Percentiles rank a stretch among this genome's conserved stretches.
Conservation (phyloP, 2,797 vertebrate species). For the Chelmon rostratus region DNA sequence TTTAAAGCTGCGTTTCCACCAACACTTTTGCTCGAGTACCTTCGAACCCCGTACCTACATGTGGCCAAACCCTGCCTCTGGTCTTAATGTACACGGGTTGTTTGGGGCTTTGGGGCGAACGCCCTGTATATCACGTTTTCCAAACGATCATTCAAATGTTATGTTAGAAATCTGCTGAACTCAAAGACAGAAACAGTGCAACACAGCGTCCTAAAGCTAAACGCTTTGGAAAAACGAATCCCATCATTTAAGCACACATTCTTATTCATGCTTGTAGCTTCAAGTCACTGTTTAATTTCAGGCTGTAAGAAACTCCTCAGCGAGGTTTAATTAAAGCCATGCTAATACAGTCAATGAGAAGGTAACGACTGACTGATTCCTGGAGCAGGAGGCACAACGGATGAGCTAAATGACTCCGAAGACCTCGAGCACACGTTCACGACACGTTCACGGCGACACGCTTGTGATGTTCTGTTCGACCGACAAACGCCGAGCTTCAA, state of each 20-base stretch:
- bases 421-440: not conserved
- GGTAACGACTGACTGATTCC: conserved; percentile 12
- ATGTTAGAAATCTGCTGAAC: not conserved
- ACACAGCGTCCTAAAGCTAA: not conserved
- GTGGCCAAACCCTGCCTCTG: too few species aligned
- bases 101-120: too few species aligned
- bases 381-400: conserved; percentile 10
- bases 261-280: too few species aligned
- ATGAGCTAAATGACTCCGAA: conserved; percentile 25
- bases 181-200: not conserved
- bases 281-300: not conserved
- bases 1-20: too few species aligned
- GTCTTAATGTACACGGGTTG: too few species aligned
- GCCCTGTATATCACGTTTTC: too few species aligned
- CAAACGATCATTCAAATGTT: not conserved
- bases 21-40: too few species aligned
- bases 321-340: conserved; percentile 3
- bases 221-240: not conserved
- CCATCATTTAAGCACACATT: too few species aligned
- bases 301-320: not conserved
- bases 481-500: conserved; percentile 2
- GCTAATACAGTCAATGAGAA: not conserved
- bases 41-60: too few species aligned
- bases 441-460: conserved; percentile 4
- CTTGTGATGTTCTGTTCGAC: not conserved